Conservation (phyloP, 2,797 vertebrate genomes). For the Nothura maculosa region DNA sequence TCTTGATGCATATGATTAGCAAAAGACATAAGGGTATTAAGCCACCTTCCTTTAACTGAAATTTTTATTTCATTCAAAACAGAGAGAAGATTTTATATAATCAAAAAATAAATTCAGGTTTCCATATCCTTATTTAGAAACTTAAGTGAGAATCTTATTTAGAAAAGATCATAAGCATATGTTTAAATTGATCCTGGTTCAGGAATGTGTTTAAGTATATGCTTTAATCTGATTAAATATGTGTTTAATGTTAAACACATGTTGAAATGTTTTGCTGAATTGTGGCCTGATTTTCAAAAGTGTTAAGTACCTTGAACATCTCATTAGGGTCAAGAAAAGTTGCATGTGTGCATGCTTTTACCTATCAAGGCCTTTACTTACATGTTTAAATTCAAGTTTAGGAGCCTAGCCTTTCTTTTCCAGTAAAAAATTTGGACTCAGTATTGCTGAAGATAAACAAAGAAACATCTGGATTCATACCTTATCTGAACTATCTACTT, state of each 20-base stretch:
- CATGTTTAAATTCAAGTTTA: constrained; percentile 48
- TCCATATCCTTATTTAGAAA: constrained; percentile 42
- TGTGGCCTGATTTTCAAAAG: constrained; percentile 70
- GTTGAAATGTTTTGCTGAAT: constrained; percentile 70
- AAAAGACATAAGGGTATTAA: background rate
- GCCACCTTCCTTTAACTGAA: background rate
- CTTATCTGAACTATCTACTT: constrained; percentile 67
- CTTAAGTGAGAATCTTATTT: constrained; percentile 57
- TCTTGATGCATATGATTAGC: background rate
- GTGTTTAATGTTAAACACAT: constrained; percentile 73
- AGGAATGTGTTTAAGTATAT: constrained; percentile 67
- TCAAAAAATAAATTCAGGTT: background rate
- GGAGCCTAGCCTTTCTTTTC: constrained; percentile 13
- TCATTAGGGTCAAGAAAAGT: constrained; percentile 68
- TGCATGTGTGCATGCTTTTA: constrained; percentile 44
- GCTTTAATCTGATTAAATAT: constrained; percentile 74
- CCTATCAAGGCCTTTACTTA: constrained; percentile 45
- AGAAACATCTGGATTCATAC: constrained; percentile 66
- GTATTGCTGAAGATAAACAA: constrained; percentile 41
- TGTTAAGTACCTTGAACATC: constrained; percentile 62
- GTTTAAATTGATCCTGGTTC: constrained; percentile 72
- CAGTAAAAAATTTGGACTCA: background rate
- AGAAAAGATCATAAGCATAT: constrained; percentile 56
- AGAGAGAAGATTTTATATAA: background rate
- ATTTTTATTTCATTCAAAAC: constrained; percentile 24